Base-by-base conservation (phyloP, 2,113 vertebrate species). In the Murina feae region DNA sequence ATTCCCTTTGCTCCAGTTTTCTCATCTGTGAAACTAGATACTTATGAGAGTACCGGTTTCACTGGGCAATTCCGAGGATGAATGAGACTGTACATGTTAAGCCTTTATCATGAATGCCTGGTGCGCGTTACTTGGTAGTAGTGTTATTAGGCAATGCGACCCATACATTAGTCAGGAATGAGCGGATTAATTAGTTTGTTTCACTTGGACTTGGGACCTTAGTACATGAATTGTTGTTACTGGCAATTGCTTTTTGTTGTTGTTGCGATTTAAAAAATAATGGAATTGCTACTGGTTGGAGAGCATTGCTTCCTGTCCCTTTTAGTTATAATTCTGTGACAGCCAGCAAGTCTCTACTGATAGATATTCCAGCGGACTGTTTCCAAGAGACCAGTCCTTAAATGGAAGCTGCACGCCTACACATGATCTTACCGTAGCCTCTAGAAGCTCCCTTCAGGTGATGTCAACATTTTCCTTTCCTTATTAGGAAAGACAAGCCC, bases 381-480 rank as follows among this genome's bases (percentile, higher is more conserved):
- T 86, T 81, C 81, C 69, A 51, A 79, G 76, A 94, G 55, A 53
- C 30, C 6, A 44, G 37, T 89, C 60, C 58, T 79, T 86, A 28
- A 79, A 16, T 86, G 86, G 84, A 89, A 91, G 53, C 6, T 53
- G 39, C 80, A 49, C 0, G 13, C 23, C 79, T 47, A 0, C 4
- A 72, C 63, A 7, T 35, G 88, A 91, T 63, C 66, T 49, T 35
- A 84, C 44, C 82, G 58, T 84, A 30, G 49, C 60, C 23, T 86
- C 89, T 94, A n/a, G 20, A 87, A 71, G 86, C 84, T 96, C 39
- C 74, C 58, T 92, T 86, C 80, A 80, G 75, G 71, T 95, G 86
- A 86, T 79, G 74, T 71, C 87, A 96, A 6, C 93, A 91, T 89
- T 92, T 94, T 94, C 51, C 71, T 86, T 94, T 75, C 92, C 79